Conservation (phyloP, 2,888 invertebrate species). For the Holacanthella duospinosa region DNA sequence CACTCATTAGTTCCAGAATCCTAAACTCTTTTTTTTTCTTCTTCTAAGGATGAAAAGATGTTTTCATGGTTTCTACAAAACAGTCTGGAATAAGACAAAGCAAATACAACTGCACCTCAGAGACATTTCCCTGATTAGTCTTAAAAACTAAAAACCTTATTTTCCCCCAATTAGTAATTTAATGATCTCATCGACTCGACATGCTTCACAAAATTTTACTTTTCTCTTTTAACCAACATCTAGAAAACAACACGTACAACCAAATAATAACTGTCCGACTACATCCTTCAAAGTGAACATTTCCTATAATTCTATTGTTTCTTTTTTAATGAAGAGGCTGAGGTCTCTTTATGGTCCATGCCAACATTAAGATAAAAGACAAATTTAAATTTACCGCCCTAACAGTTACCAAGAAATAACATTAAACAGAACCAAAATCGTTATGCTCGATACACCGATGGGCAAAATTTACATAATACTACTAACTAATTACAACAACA, state of each 20-base stretch:
- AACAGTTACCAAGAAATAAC: too few species aligned
- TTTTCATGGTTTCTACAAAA: neutral
- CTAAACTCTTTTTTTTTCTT: too few species aligned
- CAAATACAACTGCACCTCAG: neutral
- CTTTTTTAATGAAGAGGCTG: constrained; percentile 1
- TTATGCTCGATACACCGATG: too few species aligned
- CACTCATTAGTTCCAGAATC: constrained; percentile 4
- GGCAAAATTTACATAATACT: too few species aligned
- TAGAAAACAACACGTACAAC: neutral
- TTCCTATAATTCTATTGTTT: neutral
- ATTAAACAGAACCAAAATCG: too few species aligned
- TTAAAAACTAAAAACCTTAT: neutral
- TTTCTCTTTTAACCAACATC: neutral
- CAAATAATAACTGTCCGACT: too few species aligned
- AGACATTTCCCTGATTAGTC: neutral
- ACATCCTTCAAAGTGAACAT: neutral
- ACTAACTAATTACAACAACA: too few species aligned
- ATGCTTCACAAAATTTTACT: constrained; percentile 5
- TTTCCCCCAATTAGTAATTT: constrained; percentile 6
- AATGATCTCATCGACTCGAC: constrained; percentile 6
- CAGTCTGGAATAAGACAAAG: too few species aligned
- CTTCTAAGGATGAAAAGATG: neutral
- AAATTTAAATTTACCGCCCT: neutral
- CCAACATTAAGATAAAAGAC: neutral
- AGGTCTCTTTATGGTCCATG: neutral